These are phyloP conservation scores for Meles meles DNA, from an alignment of 2,113 vertebrate genomes.

Conservation along the genomic window DNA sequence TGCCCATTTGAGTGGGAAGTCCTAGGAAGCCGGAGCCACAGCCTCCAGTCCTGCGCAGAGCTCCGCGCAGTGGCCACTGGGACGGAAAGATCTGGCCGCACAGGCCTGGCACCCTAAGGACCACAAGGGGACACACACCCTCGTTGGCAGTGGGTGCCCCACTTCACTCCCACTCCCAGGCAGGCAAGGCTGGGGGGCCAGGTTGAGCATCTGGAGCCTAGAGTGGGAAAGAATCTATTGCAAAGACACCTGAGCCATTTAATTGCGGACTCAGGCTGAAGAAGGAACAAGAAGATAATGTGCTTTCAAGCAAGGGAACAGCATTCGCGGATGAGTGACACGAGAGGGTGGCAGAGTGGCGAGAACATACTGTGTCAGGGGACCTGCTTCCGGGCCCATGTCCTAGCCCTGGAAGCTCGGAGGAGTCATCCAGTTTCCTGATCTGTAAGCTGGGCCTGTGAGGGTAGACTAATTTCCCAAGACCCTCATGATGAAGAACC, in stretches of 20 bases:
- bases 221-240: neutral
- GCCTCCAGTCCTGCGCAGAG: neutral
- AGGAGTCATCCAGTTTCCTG: neutral
- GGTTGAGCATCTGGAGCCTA: neutral
- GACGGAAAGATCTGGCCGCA: neutral
- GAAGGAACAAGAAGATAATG: neutral
- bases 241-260: neutral
- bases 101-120: neutral
- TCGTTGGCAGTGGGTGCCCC: fast-evolving
- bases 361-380: neutral
- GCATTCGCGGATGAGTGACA: neutral
- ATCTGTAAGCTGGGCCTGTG: neutral
- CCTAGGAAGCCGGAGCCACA: neutral
- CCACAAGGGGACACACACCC: neutral
- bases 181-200: neutral
- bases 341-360: fast-evolving
- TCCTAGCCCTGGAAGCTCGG: too few species aligned
- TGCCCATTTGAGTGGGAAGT: neutral
- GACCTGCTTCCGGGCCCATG: too few species aligned
- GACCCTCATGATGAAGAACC: neutral
- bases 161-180: neutral
- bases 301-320: neutral
- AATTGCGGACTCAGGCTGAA: neutral
- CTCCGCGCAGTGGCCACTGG: neutral
- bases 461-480: neutral